These are phyloP conservation scores for Melanerpes formicivorus DNA, from an alignment of 2,113 vertebrate genomes.

Conservation along the genomic window DNA sequence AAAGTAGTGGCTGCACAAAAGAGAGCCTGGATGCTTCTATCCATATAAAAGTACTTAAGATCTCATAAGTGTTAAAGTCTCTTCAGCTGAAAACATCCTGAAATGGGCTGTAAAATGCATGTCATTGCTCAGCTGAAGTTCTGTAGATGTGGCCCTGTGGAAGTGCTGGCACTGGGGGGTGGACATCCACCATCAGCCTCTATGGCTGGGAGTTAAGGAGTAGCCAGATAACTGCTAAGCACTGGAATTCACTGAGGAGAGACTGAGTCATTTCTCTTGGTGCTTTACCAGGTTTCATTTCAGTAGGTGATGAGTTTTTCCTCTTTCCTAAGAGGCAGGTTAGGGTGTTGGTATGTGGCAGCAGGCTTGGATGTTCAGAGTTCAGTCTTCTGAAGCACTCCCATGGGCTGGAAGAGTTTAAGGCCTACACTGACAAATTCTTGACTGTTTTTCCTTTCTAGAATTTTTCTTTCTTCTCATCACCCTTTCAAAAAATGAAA, in stretches of 20 bases:
- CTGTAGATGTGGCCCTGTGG: neutral
- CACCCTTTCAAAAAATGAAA: neutral
- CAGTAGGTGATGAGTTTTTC: neutral
- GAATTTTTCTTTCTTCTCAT: neutral
- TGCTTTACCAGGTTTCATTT: neutral
- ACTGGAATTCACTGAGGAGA: neutral
- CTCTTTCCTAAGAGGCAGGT: neutral
- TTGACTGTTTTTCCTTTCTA: neutral
- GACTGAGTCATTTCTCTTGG: neutral
- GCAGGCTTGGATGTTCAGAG: neutral
- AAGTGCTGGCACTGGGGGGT: neutral
- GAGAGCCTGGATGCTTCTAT: neutral
- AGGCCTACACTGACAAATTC: neutral
- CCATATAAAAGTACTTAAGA: neutral
- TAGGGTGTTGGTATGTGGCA: neutral
- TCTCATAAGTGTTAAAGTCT: neutral
- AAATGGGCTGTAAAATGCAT: accelerated
- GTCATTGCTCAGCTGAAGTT: neutral
- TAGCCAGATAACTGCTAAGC: accelerated
- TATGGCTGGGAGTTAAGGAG: neutral
- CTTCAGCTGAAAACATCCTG: neutral
- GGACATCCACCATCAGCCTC: neutral
- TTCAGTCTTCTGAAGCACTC: neutral
- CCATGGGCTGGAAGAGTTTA: neutral
- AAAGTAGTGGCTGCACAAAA: neutral